These are phyloP conservation scores for Pampusana beccarii DNA, from an alignment of 2,113 vertebrate species.

Conservation along the genomic window DNA sequence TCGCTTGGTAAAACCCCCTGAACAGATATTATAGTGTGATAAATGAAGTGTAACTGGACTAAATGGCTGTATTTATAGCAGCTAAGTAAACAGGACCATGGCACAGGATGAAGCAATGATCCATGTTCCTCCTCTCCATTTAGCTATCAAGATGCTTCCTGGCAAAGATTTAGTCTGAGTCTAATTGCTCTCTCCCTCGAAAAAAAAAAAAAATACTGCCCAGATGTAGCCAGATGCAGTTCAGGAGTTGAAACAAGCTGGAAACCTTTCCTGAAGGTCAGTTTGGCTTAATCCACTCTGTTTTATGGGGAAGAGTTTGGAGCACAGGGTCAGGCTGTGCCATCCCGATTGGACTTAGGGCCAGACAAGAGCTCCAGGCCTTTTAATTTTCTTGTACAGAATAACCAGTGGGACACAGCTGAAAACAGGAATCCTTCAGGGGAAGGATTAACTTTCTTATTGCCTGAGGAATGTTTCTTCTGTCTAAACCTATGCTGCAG, in stretches of 20 bases:
- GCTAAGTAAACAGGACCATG: neutral
- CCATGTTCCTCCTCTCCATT: neutral
- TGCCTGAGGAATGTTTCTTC: neutral
- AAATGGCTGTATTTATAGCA: neutral
- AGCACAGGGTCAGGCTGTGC: neutral
- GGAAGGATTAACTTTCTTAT: neutral
- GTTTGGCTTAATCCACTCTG: neutral
- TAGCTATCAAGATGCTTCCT: neutral
- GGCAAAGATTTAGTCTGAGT: neutral
- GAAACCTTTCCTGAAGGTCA: neutral
- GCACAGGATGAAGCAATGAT: neutral
- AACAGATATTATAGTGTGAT: neutral
- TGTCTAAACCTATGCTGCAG: neutral
- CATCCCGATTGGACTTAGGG: neutral
- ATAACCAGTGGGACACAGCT: rapidly evolving
- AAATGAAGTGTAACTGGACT: neutral
- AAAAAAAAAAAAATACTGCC: neutral
- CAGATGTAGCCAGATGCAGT: neutral
- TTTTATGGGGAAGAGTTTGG: neutral
- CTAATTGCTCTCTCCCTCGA: neutral
- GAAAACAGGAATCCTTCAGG: neutral
- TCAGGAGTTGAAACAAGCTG: neutral
- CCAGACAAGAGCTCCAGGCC: neutral
- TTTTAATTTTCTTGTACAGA: neutral
- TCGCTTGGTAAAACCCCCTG: neutral